Percentiles rank a stretch among this genome's conserved stretches.
phyloP scores from a whole-genome alignment of 2,113 vertebrate species.

The Coracopsis vasa region DNA sequence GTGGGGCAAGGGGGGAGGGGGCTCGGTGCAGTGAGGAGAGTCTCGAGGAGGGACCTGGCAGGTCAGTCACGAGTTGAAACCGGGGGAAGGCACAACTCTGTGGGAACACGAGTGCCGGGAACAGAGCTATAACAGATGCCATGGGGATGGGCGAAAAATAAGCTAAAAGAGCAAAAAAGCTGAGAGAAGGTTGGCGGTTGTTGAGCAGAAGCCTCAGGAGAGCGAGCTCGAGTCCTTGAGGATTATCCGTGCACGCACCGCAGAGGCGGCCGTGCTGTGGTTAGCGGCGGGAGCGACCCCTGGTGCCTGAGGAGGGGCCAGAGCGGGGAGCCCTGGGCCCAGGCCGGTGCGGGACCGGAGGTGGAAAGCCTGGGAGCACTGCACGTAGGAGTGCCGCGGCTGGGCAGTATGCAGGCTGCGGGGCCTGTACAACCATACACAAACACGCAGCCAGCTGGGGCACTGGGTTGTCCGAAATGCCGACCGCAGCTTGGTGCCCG shows the following conservation, averaged over 20 bases:
- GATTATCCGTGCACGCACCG: neutral
- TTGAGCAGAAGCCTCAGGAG: neutral
- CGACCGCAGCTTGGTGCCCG: rapidly evolving
- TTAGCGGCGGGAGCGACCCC: neutral
- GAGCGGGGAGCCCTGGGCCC: neutral
- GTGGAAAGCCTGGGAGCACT: neutral
- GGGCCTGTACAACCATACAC: neutral
- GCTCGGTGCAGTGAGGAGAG: rapidly evolving
- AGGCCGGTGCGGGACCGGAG: neutral
- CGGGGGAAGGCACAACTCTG: rapidly evolving
- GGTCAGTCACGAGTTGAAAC: neutral
- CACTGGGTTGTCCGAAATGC: rapidly evolving
- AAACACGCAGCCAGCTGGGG: rapidly evolving
- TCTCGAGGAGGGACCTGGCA: no score
- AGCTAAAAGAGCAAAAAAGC: neutral
- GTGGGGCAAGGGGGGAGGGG: no score
- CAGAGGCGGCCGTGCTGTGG: neutral
- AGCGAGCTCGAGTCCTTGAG: neutral
- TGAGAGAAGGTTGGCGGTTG: neutral
- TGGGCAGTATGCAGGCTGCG: neutral
- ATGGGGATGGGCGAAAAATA: neutral
- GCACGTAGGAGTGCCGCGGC: neutral
- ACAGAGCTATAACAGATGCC: neutral
- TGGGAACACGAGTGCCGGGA: neutral
- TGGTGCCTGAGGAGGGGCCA: neutral